A percentile compares a stretch with the other conserved stretches of the same genome.
phyloP scores from a whole-genome alignment of 2,113 vertebrate genomes.

The Guaruba guarouba region DNA sequence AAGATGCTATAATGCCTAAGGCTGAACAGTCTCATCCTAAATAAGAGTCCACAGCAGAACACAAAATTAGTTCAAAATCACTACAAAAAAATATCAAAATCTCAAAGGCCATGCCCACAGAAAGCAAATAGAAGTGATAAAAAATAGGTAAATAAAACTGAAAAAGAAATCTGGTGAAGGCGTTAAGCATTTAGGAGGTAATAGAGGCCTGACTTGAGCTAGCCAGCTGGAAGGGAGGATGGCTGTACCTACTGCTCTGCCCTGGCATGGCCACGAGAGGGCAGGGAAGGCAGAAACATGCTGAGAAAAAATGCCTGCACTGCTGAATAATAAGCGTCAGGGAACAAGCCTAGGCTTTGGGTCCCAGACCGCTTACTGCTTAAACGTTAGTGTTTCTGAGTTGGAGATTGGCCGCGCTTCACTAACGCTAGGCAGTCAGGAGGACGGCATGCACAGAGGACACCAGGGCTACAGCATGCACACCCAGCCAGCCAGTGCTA shows the following conservation, averaged over 20 bases:
- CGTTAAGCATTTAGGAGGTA: not conserved
- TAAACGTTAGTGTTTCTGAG: not conserved
- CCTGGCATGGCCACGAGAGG: not conserved
- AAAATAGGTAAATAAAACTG: not conserved
- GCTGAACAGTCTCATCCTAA: not conserved
- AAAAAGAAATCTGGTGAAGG: not conserved
- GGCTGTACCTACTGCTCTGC: not conserved
- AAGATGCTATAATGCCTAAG: not conserved
- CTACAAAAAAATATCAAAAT: not conserved
- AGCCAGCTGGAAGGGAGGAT: not conserved
- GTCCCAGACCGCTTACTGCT: not conserved
- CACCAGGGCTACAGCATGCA: not conserved
- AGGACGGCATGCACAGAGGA: not conserved
- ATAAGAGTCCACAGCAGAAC: not conserved
- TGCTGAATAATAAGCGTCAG: not conserved
- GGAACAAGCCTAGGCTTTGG: not conserved
- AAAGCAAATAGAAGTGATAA: not conserved
- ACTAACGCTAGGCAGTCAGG: not conserved
- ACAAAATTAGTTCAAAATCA: not conserved
- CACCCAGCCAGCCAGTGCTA: not conserved
- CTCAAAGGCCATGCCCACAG: not conserved
- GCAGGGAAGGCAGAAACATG: not conserved
- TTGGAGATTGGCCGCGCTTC: not conserved
- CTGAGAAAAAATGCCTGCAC: not conserved
- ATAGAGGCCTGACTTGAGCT: too few relatives aligned